Base-by-base conservation (phyloP, 2,113 vertebrate genomes). In the Ascaphus truei region DNA sequence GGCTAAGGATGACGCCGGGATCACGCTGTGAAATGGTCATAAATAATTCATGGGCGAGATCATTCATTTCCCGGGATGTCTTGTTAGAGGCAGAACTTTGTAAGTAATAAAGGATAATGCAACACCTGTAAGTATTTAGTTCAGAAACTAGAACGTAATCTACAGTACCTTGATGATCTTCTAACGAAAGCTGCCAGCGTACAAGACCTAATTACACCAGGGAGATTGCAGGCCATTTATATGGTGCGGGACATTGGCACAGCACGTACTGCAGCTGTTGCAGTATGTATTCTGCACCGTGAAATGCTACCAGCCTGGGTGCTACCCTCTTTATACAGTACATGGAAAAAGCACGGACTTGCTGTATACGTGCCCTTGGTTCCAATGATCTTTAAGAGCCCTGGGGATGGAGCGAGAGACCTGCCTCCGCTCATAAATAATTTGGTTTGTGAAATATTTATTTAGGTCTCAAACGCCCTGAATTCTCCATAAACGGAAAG, bases 91-190 rank as follows among this genome's bases (percentile, higher is more conserved):
- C 83, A 85, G 80, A 88, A 89, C 83, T 90, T 89, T 88, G 71
- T 86, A 86, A 87, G 85, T 89, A 86, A 84, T 83, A 89, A 86
- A 83, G 86, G 85, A 85, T 88, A 83, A 85, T 88, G 81, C 79
- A 88, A 86, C 90, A 91, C 88, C 89, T 92, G 88, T 89, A 92
- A 89, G 86, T 83, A 84, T 91, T 92, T 91, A 91, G 86, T 89
- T 87, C 82, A 80, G 84, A 79, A 39, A 76, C 85, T 86, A 79
- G 79, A 85, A 92, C 77, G 86, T 90, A 88, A 90, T 90, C 87
- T 92, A n/a, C n/a, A n/a, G n/a, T n/a, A 80, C 86, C 84, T 89
- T 91, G 86, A 90, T 91, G 79, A 89, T 88, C 84, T 84, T 85
- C 82, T 85, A 83, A 83, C 80, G 85, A 85, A 85, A 84, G 79